Conservation (phyloP, 2,888 invertebrate genomes). For the Bombyx huttoni region DNA sequence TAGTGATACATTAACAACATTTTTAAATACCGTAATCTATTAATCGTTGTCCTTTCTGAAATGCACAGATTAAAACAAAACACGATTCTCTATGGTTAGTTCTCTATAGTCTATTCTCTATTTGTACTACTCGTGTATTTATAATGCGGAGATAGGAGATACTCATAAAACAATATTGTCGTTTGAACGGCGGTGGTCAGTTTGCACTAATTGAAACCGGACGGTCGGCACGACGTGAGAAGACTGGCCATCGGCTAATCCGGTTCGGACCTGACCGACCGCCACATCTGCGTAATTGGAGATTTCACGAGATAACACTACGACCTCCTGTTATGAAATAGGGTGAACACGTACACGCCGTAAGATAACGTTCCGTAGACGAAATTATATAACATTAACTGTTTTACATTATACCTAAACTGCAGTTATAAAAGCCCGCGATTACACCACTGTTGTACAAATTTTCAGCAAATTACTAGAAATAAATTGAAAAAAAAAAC, state of each 20-base stretch:
- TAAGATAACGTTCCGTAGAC: background rate
- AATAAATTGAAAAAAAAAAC: no score
- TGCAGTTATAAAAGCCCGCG: background rate
- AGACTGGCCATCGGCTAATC: constrained; percentile 60
- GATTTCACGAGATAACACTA: constrained; percentile 68
- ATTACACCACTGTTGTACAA: background rate
- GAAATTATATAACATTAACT: background rate
- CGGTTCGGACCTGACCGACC: constrained; percentile 26
- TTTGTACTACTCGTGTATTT: background rate
- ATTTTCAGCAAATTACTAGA: no score
- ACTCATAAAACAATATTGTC: constrained; percentile 52
- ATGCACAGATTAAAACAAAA: no score
- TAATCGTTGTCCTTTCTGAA: no score
- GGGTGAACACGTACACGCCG: constrained; percentile 18
- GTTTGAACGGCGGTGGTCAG: constrained; percentile 29
- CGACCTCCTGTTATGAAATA: constrained; percentile 49
- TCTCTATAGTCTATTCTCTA: no score
- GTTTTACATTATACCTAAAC: background rate
- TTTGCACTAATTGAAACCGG: constrained; percentile 56
- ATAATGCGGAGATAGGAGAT: constrained; percentile 20
- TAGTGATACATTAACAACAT: no score
- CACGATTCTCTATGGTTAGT: no score
- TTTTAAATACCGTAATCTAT: no score
- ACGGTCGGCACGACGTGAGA: constrained; percentile 56
- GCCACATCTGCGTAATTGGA: constrained; percentile 50